Evolutionary conservation across 2,888 invertebrate genomes (phyloP).

Genomic region (Therioaphis trifolii): DNA sequence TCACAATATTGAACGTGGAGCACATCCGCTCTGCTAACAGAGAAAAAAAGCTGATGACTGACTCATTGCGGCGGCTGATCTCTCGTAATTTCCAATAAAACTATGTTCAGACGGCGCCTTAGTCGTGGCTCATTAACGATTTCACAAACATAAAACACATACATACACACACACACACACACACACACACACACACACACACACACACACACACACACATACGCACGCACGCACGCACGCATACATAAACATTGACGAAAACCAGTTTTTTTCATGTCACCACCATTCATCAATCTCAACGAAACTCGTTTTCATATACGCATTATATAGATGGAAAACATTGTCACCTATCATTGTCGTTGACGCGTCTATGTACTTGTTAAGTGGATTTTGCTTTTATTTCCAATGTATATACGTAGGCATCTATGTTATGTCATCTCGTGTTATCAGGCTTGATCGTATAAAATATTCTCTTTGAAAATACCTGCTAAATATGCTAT

Average conservation of each 20-base stretch:
- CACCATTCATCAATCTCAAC: slow-evolving; percentile 51
- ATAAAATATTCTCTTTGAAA: too few relatives aligned
- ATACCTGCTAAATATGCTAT: too few relatives aligned
- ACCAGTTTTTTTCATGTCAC: slow-evolving; percentile 43
- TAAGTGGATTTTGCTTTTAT: slow-evolving; percentile 62
- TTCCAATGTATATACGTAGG: slow-evolving; percentile 1
- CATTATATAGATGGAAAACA: slow-evolving; percentile 28
- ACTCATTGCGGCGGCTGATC: slow-evolving; percentile 15
- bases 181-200: neutral
- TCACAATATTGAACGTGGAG: slow-evolving; percentile 44
- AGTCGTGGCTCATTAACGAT: slow-evolving; percentile 50
- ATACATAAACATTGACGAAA: slow-evolving; percentile 26
- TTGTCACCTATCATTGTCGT: slow-evolving; percentile 54
- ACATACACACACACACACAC: neutral
- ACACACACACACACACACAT: too few relatives aligned
- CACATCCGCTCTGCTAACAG: neutral
- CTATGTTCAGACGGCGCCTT: slow-evolving; percentile 48
- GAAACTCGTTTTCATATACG: slow-evolving; percentile 50
- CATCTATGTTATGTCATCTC: too few relatives aligned
- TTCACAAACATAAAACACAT: slow-evolving; percentile 31
- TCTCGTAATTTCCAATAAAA: slow-evolving; percentile 2
- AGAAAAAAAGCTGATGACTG: slow-evolving; percentile 49
- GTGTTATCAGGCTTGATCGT: too few relatives aligned
- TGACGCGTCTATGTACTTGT: slow-evolving; percentile 53
- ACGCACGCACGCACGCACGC: neutral